These are phyloP conservation scores for Blera fallax DNA, from an alignment of 2,888 invertebrate species.

Conservation along the genomic window DNA sequence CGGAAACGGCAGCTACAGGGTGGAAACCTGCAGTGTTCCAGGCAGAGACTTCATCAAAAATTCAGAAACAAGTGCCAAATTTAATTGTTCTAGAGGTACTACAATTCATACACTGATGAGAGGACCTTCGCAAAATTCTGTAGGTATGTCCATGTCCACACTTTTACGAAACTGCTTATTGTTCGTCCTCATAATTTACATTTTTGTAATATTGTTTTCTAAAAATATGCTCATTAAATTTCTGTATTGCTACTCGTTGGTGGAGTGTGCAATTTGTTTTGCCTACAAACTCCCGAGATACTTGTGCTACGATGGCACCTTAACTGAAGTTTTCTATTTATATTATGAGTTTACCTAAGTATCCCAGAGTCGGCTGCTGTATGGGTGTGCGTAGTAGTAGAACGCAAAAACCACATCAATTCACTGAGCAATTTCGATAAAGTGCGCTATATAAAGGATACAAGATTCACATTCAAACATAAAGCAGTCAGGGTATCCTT, in stretches of 20 bases:
- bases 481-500: slow-evolving; percentile 14
- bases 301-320: not conserved
- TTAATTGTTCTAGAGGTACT: too few relatives aligned
- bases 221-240: slow-evolving; percentile 25
- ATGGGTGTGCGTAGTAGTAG: not conserved
- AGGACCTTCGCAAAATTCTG: too few relatives aligned
- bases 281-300: not conserved
- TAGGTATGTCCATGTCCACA: not conserved
- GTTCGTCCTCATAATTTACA: not conserved
- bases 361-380: not conserved
- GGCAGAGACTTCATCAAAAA: too few relatives aligned
- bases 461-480: not conserved
- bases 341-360: not conserved
- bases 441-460: slow-evolving; percentile 24
- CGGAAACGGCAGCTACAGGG: too few relatives aligned
- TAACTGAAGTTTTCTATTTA: slow-evolving; percentile 7
- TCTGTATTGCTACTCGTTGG: not conserved
- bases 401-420: slow-evolving; percentile 49
- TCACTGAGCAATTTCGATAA: slow-evolving; percentile 57
- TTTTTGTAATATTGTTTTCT: not conserved
- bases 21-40: too few relatives aligned
- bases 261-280: slow-evolving; percentile 29
- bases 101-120: too few relatives aligned
- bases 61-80: too few relatives aligned
- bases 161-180: not conserved